Evolutionary conservation across 2,113 vertebrate genomes (phyloP), one percentile per base, ranked within the genome.

Genomic region (Herpailurus yagouaroundi): DNA sequence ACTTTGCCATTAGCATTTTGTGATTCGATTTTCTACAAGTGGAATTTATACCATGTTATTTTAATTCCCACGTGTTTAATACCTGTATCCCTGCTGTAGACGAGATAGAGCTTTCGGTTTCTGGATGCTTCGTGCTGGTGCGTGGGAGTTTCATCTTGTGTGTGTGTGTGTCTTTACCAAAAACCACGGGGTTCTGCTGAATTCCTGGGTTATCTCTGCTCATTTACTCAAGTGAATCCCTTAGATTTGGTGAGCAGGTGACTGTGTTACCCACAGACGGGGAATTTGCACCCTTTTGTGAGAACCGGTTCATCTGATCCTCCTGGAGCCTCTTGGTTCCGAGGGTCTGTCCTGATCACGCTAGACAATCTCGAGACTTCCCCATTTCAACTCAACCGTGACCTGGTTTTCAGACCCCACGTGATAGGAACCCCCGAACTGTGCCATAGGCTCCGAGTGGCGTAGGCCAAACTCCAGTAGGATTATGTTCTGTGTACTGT

Each of bases 61-160:
- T 93, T 94, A 93, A 92, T 96, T 95, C 36, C 57, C 38, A 41
- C 12, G 4, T 93, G 82, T 93, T 98, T 91, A 68, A 83, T 96
- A 80, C 89, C 83, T 97, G 79, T 73, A 33, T 74, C 31, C 48
- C 48, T 79, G 7, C 50, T 90, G n/a, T 94, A 88, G 80, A 93
- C 83, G n/a, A 96, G 52, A 66, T 36, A 88, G 63, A 50, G 55
- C 31, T 31, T 96, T 93, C 36, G 68, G 69, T 89, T 89, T 86
- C 76, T 33, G 73, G 81, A 48, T 85, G 89, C 91, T 89, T 88
- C 38, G 92, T 93, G 19, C 60, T 94, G 38, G 52, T 52, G 25
- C 55, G 9, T 63, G 21, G 52, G 48, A 92, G 45, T 48, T 77
- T 14, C 16, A 45, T 16, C 45, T 50, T 33, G 6, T 9, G 57